Evolutionary conservation across 2,797 vertebrate genomes (phyloP), one percentile per base, ranked within the genome.

Genomic region (Balearica regulorum): DNA sequence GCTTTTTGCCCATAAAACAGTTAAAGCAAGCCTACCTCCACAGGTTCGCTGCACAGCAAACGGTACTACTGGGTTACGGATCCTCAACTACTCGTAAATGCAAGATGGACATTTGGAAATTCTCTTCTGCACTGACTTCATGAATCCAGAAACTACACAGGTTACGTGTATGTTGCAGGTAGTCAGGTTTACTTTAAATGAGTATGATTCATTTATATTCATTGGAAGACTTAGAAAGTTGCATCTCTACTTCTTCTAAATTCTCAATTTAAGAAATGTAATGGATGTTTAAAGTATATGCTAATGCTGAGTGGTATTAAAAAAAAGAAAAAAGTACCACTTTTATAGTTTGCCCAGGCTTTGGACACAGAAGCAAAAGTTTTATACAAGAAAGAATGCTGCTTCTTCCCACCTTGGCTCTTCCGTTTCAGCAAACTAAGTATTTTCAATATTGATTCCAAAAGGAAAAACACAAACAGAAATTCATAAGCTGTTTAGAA

Each of bases 71-170:
- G 62, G 13, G n/a, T 61, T 39, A 35, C 18, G 10, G 24, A 48
- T 58, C 64, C 51, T 72, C 46, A 83, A 3, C 46, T 65, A 54
- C 5, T 16, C 48, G 28, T 5, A 65, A 53, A 51, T 12, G 35
- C 28, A 83, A 80, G 24, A 13, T 6, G 54, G 25, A 61, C 12
- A 25, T 1, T 10, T 16, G 39, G 35, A 86, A 90, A 75, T 58
- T 37, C 31, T 90, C 82, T 48, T 84, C 48, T 48, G 41, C 11
- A 11, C 0, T 49, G 62, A 57, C 19, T 71, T 87, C 24, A 75
- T 0, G 0, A 85, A 79, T 60, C 68, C 28, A 93, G 31, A 90
- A 43, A 37, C 37, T 20, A 43, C 54, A 29, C 1, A 3, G 24
- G 13, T 76, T 65, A 48, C 25, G 17, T 6, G 11, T 6, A 35